These are phyloP conservation scores for Rambutsinella grinnellia DNA, from an alignment of 2,888 invertebrate genomes.

Conservation along the genomic window DNA sequence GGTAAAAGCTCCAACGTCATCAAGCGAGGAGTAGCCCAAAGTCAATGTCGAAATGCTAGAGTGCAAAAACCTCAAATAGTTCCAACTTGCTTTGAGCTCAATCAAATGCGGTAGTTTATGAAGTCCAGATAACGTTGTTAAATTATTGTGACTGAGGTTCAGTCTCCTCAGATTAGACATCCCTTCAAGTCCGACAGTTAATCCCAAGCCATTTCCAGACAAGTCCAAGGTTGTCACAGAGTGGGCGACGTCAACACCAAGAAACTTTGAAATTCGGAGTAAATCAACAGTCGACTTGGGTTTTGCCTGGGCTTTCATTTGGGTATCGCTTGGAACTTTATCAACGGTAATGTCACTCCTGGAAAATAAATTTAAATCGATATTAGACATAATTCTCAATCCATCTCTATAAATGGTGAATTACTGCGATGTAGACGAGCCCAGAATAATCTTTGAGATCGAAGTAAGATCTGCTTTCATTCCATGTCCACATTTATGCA, in stretches of 20 bases:
- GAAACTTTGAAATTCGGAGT: slow-evolving; percentile 53
- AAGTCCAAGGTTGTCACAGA: slow-evolving; percentile 61
- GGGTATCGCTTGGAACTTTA: background rate
- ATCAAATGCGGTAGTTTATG: slow-evolving; percentile 59
- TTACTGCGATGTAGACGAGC: slow-evolving; percentile 16
- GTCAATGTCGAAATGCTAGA: slow-evolving; percentile 59
- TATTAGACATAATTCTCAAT: background rate
- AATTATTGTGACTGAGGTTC: slow-evolving; percentile 64
- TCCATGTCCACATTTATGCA: slow-evolving; percentile 60
- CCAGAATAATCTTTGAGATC: slow-evolving; percentile 41
- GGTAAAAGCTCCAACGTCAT: slow-evolving; percentile 62
- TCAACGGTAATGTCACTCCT: slow-evolving; percentile 31
- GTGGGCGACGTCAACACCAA: slow-evolving; percentile 53
- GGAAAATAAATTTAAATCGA: background rate
- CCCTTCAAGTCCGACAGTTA: slow-evolving; percentile 60
- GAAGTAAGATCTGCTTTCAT: slow-evolving; percentile 62
- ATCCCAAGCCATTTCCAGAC: slow-evolving; percentile 59
- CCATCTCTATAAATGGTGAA: background rate
- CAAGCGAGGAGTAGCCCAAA: slow-evolving; percentile 58
- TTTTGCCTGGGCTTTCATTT: slow-evolving; percentile 33
- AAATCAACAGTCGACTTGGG: slow-evolving; percentile 54
- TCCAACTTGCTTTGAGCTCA: slow-evolving; percentile 64
- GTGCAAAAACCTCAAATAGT: slow-evolving; percentile 61
- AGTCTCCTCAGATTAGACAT: slow-evolving; percentile 59
- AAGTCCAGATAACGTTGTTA: slow-evolving; percentile 63